Evolutionary conservation across 2,888 invertebrate species (phyloP).

Genomic region (Xanthostigma xanthostigma): DNA sequence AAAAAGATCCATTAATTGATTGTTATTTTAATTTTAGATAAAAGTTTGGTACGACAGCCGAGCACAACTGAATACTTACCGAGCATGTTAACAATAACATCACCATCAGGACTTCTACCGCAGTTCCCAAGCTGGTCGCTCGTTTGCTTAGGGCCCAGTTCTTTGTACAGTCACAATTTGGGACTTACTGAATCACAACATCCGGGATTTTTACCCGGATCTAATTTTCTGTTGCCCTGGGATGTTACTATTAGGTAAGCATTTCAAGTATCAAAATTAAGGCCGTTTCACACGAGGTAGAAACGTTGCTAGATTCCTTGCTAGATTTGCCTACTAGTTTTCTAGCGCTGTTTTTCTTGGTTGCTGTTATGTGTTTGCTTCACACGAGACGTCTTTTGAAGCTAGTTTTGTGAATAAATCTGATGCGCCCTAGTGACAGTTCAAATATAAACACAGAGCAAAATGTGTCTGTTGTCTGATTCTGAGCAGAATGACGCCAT

Average conservation of each 20-base stretch:
- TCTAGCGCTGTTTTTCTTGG: too few species aligned
- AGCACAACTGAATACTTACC: conserved; percentile 84
- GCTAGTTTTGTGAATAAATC: too few species aligned
- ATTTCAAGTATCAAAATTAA: too few species aligned
- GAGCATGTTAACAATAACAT: conserved; percentile 73
- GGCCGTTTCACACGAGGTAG: too few species aligned
- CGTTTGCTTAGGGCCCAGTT: conserved; percentile 77
- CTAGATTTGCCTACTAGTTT: too few species aligned
- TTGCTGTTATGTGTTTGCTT: too few species aligned
- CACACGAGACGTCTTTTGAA: too few species aligned
- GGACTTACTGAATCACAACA: conserved; percentile 73
- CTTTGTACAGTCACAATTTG: conserved; percentile 75
- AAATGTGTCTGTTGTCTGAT: too few species aligned
- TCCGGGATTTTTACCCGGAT: conserved; percentile 78
- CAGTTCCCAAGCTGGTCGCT: conserved; percentile 84
- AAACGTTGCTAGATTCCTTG: too few species aligned
- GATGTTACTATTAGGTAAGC: conserved; percentile 51
- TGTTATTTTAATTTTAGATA: conserved; percentile 26
- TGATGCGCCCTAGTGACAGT: too few species aligned
- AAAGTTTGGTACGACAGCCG: conserved; percentile 46
- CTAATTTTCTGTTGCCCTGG: conserved; percentile 88
- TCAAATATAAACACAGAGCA: too few species aligned
- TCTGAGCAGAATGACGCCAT: too few species aligned
- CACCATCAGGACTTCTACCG: conserved; percentile 64
- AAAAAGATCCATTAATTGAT: neutral